phyloP scores from a whole-genome alignment of 2,888 invertebrate genomes.

The Phortica okadai region DNA sequence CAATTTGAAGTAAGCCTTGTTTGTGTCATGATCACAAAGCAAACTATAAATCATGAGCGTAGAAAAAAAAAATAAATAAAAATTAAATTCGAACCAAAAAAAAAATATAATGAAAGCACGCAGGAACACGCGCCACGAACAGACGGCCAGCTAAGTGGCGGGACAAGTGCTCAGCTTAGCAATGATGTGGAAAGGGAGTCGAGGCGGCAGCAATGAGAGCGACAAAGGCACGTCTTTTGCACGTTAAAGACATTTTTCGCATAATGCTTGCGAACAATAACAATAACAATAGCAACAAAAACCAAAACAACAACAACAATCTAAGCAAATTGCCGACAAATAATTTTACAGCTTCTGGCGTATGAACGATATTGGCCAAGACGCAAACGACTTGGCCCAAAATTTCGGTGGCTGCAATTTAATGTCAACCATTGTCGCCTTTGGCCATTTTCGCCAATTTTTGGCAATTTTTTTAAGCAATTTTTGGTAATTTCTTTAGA shows the following conservation, averaged over 20 bases:
- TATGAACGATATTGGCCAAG: neutral
- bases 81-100: neutral
- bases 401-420: neutral
- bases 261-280: neutral
- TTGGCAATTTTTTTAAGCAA: neutral
- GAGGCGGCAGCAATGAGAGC: too few species aligned
- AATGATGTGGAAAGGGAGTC: too few species aligned
- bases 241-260: constrained; percentile 11
- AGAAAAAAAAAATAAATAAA: neutral
- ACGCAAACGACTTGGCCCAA: neutral
- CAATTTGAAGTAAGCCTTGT: neutral
- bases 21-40: neutral
- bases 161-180: neutral
- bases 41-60: neutral
- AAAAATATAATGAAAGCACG: neutral
- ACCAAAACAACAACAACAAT: neutral
- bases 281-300: neutral
- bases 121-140: constrained; percentile 13
- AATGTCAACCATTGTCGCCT: neutral
- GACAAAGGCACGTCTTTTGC: constrained; percentile 11
- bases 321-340: constrained; percentile 3
- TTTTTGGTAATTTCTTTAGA: neutral
- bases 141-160: neutral
- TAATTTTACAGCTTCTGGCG: constrained; percentile 20
- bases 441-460: neutral